These are phyloP conservation scores for Sapajus apella DNA, from an alignment of 2,113 vertebrate genomes.

Conservation along the genomic window DNA sequence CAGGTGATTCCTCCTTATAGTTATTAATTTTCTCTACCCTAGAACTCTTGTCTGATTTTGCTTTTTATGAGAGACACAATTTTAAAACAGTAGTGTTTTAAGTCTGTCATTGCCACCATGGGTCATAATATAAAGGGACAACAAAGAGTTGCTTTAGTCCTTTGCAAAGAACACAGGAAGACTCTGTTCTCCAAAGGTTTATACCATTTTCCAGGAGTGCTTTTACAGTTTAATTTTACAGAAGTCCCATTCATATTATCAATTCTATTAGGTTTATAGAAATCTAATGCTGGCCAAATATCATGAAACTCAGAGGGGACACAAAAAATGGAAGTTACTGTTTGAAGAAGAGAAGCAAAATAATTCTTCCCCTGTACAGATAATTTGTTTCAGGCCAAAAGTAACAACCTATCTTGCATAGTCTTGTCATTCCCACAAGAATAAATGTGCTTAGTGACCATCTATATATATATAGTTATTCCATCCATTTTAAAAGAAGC, in stretches of 20 bases:
- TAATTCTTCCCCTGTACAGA: background rate
- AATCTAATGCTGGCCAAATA: background rate
- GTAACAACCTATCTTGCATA: background rate
- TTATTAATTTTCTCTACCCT: background rate
- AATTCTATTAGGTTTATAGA: background rate
- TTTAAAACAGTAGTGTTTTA: background rate
- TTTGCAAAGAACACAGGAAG: background rate
- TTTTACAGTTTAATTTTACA: background rate
- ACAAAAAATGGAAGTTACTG: background rate
- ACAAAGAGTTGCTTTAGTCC: background rate
- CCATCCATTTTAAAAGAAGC: conserved; percentile 37
- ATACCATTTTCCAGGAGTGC: background rate
- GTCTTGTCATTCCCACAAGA: background rate
- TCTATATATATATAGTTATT: background rate
- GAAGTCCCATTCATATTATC: background rate
- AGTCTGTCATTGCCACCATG: background rate
- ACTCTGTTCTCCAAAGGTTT: background rate
- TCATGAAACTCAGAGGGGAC: background rate
- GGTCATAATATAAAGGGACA: background rate
- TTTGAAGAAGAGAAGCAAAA: background rate
- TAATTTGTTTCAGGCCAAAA: conserved; percentile 28
- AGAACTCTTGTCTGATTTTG: background rate
- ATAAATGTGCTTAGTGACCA: background rate
- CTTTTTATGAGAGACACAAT: background rate
- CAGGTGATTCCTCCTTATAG: background rate